Base-by-base conservation (phyloP, 2,797 vertebrate species). In the Spondyliosoma cantharus region DNA sequence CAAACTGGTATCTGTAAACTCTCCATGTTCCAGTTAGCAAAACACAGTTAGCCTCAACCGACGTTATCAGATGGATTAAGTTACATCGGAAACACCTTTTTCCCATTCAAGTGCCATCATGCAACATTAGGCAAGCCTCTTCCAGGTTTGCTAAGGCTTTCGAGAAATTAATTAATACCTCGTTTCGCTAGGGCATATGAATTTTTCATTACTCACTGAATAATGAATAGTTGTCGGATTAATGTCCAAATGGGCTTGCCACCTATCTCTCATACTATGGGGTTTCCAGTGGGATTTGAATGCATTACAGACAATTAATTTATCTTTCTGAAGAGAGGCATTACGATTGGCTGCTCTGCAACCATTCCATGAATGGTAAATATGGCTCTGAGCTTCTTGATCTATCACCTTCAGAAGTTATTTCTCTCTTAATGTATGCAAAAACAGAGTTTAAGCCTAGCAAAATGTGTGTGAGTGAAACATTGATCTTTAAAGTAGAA, bases 141-240 rank as follows among this genome's bases (percentile, higher is more conserved):
- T 88, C 82, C 82, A 89, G 87, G 89, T 92, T 93, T 90, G 83
- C 85, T 84, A 90, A 84, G 76, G 87, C 91, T 90, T 91, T 91
- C 88, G 86, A 91, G 86, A 93, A 93, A 94, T 93, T 91, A 94
- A 94, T 93, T 93, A 94, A 93, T 93, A 94, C 89, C 87, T 86
- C 71, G 75, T 93, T 94, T 95, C 89, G 91, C 94, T 93, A 91
- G 92, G 93, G 91, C 90, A 92, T 91, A 93, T 92, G 60, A 87
- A 94, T 94, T 90, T 94, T 94, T 93, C 91, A 95, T 94, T 93
- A 93, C 90, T 86, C 60, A 70, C 84, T 94, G 90, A 94, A 93
- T 94, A 95, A 94, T 95, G 88, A 93, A 94, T 94, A 90, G 92
- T 91, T 88, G 86, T 91, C 90, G 87, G 90, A 95, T 93, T 94